Conservation (phyloP, 2,113 vertebrate genomes). For the Jacana jacana region DNA sequence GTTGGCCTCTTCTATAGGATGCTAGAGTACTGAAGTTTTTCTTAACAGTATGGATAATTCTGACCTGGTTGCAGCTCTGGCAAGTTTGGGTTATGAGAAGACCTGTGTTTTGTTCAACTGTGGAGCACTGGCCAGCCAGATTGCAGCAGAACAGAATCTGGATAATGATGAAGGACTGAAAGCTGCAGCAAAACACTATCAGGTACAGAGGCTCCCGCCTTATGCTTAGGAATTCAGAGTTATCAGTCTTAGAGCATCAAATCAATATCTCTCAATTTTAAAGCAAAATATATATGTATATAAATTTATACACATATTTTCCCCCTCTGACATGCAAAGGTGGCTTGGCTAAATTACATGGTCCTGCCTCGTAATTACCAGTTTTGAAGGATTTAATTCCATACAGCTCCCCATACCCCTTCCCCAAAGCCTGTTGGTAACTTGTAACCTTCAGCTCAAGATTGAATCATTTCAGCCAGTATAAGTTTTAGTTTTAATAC, state of each 20-base stretch:
- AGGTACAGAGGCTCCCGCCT: conserved; percentile 74
- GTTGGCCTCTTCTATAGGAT: background rate
- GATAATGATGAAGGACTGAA: conserved; percentile 96
- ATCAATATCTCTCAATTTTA: background rate
- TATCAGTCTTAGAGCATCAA: background rate
- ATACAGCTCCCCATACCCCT: background rate
- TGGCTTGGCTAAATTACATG: background rate
- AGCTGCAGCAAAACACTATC: conserved; percentile 92
- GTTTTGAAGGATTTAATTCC: background rate
- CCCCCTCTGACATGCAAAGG: background rate
- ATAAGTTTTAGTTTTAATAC: background rate
- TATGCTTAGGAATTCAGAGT: background rate
- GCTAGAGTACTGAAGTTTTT: background rate
- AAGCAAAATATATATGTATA: background rate
- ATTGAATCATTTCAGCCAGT: background rate
- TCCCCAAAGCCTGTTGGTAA: accelerated
- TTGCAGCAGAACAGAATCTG: conserved; percentile 95
- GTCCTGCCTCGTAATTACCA: background rate
- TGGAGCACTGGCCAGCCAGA: conserved; percentile 95
- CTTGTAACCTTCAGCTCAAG: background rate
- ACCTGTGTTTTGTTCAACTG: conserved; percentile 96
- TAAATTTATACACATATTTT: background rate
- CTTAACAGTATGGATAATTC: background rate
- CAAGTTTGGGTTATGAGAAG: conserved; percentile 97
- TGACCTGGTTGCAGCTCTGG: conserved; percentile 81